Base-by-base conservation (phyloP, 53 echinoderm and acorn worm species). In the Arbacia lixula region DNA sequence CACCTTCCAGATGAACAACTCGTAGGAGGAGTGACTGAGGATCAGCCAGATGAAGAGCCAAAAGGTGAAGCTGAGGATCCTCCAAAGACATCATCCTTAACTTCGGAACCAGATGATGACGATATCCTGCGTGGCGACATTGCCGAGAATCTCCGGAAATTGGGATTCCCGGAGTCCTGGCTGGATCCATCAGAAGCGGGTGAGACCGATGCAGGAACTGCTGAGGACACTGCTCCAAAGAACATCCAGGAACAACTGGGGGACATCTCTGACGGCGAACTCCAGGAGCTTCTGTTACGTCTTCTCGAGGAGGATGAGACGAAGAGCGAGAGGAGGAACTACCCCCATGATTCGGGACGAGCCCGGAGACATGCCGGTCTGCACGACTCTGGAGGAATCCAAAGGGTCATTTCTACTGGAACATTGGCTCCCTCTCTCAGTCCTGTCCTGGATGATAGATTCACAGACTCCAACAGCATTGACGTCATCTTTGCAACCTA, bases 401-500 rank as follows among this genome's bases (percentile, higher is more conserved):
- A 94, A 85, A 55, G 98, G 53, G 53, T 97, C 26, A 85, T 97
- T 25, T 87, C 94, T 14, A 97, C 98, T 1, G 98, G 94, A 28
- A 88, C 84, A 19, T 60, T 97, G 64, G 98, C 92, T 3, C 98
- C 98, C 11, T 74, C 75, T 11, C 84, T 94, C 0, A 61, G 63
- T 46, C 63, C 62, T 6, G 64, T 81, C 50, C 51, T 81, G 43
- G 82, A 81, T 63, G 82, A 63, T 29, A 11, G 31, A 32, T 43
- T 64, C n/a, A 81, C 41, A 11, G 62, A 84, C 43, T 37, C 81
- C 22, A 73, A 91, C 71, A 91, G 92, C 84, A 97, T 94, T 29
- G 98, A 97, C 74, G 62, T 94, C 42, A 76, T 97, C 29, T 97
- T 97, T 85, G 90, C 90, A 14, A 91, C 90, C 5, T 97, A 97